Evolutionary conservation across 2,113 vertebrate genomes (phyloP).

Genomic region (Camelus dromedarius): DNA sequence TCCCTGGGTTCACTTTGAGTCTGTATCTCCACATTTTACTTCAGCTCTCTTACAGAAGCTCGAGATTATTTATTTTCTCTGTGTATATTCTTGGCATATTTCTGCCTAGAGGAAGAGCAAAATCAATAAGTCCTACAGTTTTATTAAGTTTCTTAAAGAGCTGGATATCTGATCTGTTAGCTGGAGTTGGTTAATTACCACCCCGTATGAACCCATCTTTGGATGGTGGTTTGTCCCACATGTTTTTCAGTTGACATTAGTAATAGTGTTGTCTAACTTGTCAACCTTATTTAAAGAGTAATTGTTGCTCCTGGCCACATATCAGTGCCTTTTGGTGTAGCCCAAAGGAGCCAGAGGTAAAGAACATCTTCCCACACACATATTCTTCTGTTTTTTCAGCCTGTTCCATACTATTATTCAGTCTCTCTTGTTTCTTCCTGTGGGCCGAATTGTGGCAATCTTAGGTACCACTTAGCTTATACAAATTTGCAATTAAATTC

Average conservation of each 20-base stretch:
- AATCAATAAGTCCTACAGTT: constrained; percentile 78
- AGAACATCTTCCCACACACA: background rate
- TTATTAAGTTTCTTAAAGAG: constrained; percentile 82
- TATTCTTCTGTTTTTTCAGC: background rate
- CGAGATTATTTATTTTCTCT: constrained; percentile 78
- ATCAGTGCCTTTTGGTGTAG: background rate
- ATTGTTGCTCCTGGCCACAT: background rate
- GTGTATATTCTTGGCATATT: constrained; percentile 79
- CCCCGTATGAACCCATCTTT: constrained; percentile 43
- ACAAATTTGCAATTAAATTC: background rate
- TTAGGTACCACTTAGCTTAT: background rate
- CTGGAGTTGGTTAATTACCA: constrained; percentile 69
- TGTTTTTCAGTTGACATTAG: background rate
- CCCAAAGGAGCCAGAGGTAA: background rate
- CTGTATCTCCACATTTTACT: constrained; percentile 49
- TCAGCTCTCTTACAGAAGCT: constrained; percentile 53
- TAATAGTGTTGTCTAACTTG: constrained; percentile 42
- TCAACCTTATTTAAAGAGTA: constrained; percentile 13
- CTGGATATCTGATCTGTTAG: constrained; percentile 69
- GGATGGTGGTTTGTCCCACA: background rate
- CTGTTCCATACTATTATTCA: background rate
- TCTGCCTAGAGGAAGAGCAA: constrained; percentile 77
- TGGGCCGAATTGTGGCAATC: background rate
- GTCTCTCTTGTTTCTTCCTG: background rate
- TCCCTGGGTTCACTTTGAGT: constrained; percentile 19